phyloP scores from a whole-genome alignment of 2,113 vertebrate species.

The Leuciscus idus region DNA sequence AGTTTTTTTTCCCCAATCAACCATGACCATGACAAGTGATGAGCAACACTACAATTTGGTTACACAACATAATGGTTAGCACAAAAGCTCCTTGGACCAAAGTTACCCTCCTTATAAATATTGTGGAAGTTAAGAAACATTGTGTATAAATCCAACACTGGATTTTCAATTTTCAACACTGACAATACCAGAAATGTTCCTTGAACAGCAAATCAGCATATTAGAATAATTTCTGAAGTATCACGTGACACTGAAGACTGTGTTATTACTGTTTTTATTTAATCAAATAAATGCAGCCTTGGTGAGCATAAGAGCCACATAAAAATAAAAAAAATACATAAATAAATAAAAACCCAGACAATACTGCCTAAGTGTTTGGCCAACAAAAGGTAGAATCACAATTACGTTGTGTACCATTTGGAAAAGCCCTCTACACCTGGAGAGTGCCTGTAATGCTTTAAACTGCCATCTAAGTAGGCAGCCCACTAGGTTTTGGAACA shows the following conservation, averaged over 20 bases:
- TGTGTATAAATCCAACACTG: not conserved
- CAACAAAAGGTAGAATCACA: not conserved
- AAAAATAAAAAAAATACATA: no score
- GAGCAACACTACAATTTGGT: not conserved
- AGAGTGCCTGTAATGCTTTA: slow-evolving; percentile 9
- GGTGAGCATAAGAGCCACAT: not conserved
- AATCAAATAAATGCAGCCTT: not conserved
- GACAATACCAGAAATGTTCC: not conserved
- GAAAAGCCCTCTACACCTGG: not conserved
- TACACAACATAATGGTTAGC: not conserved
- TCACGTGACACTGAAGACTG: not conserved
- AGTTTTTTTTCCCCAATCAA: no score
- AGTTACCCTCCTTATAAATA: not conserved
- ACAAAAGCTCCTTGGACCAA: not conserved
- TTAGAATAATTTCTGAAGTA: not conserved
- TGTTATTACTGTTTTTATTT: not conserved
- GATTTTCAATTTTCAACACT: not conserved
- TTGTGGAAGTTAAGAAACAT: not conserved
- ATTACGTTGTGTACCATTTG: not conserved
- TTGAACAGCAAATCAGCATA: not conserved
- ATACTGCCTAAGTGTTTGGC: not conserved
- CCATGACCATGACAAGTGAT: not conserved
- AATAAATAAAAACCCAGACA: no score
- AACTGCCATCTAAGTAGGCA: not conserved
- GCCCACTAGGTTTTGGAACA: not conserved